phyloP scores from a whole-genome alignment of 2,888 invertebrate species.

The Lucinisca nassula region DNA sequence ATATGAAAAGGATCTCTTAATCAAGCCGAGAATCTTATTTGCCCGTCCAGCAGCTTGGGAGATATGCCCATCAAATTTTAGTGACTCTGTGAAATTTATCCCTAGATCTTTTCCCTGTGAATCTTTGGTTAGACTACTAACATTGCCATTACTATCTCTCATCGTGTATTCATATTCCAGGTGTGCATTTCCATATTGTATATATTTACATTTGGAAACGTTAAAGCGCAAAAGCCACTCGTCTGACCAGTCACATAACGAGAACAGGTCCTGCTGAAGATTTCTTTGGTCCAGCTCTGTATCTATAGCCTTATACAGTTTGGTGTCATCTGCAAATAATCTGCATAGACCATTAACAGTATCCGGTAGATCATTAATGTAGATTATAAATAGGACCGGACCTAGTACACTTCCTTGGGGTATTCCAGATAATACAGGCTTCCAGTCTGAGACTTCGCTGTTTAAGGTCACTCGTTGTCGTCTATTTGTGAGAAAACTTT shows the following conservation, averaged over 20 bases:
- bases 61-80: slow-evolving; percentile 18
- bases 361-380: not conserved
- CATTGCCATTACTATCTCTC: not conserved
- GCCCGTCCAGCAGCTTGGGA: slow-evolving; percentile 13
- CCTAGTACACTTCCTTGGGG: slow-evolving; percentile 20
- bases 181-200: not conserved
- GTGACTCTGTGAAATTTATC: not conserved
- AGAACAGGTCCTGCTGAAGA: not conserved
- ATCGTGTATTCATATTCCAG: not conserved
- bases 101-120: not conserved
- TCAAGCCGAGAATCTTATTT: slow-evolving; percentile 27
- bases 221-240: slow-evolving; percentile 5
- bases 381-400: slow-evolving; percentile 12
- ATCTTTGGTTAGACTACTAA: not conserved
- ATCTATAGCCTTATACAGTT: not conserved
- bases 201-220: slow-evolving; percentile 1
- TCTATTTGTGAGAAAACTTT: not conserved
- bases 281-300: not conserved
- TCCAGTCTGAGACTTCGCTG: not conserved
- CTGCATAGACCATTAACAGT: not conserved
- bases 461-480: not conserved
- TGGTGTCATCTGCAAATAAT: slow-evolving; percentile 2
- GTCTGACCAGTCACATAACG: not conserved
- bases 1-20: not conserved
- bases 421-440: not conserved